A percentile compares a stretch with the other conserved stretches of the same genome.
Evolutionary conservation across 2,797 vertebrate species (phyloP).

Genomic region (Rhinogobio ventralis): DNA sequence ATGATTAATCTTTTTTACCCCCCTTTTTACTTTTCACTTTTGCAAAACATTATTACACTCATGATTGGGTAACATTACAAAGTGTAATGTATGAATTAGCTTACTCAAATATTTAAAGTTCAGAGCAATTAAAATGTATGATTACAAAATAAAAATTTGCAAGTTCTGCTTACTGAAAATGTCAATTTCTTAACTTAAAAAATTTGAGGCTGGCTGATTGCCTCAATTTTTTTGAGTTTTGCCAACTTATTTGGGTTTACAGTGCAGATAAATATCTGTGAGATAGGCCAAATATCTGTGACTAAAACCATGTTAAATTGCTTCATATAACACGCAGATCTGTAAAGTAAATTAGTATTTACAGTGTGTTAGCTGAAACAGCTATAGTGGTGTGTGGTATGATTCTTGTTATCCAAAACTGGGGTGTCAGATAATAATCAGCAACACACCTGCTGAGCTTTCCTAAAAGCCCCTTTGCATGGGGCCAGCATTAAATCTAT

Average conservation of each 20-base stretch:
- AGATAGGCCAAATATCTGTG: conserved; percentile 6
- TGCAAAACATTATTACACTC: conserved; percentile 1
- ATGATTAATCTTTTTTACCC: conserved; percentile 40
- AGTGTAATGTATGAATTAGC: too few relatives aligned
- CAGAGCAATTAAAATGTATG: too few relatives aligned
- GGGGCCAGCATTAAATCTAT: conserved; percentile 71
- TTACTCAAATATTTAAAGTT: too few relatives aligned
- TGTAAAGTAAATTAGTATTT: conserved; percentile 12
- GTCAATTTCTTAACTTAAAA: too few relatives aligned
- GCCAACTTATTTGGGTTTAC: too few relatives aligned
- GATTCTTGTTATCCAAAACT: conserved; percentile 69
- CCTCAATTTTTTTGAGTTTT: too few relatives aligned
- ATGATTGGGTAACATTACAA: not conserved
- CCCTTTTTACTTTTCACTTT: conserved; percentile 27
- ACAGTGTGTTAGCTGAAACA: not conserved
- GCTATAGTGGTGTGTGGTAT: conserved; percentile 50
- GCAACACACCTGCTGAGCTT: conserved; percentile 74
- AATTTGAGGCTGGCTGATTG: too few relatives aligned
- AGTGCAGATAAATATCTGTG: conserved; percentile 14
- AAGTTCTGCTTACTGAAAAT: too few relatives aligned
- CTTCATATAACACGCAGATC: not conserved
- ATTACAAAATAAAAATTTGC: too few relatives aligned
- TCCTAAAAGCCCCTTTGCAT: conserved; percentile 74
- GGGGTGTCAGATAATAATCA: conserved; percentile 76
- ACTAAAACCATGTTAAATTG: not conserved